A percentile compares a stretch with the other conserved stretches of the same genome.
These are phyloP conservation scores for Barnardius zonarius DNA, from an alignment of 2,113 vertebrate genomes.

Conservation along the genomic window DNA sequence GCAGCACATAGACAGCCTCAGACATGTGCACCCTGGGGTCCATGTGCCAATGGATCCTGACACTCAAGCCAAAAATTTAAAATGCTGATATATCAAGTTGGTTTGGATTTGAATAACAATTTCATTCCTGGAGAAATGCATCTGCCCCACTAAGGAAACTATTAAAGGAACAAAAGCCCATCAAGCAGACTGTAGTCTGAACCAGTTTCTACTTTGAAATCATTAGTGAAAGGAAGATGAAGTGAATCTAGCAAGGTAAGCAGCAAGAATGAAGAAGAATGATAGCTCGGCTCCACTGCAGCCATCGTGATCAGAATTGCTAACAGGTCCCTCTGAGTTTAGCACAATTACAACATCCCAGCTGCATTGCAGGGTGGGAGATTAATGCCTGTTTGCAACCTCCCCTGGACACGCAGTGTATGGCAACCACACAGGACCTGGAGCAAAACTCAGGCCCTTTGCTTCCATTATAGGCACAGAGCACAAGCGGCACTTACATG, in stretches of 20 bases:
- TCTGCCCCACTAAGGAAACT: not conserved
- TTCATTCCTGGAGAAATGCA: not conserved
- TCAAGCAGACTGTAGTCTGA: not conserved
- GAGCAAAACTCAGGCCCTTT: not conserved
- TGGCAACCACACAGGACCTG: not conserved
- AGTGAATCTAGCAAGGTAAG: not conserved
- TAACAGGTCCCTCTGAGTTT: not conserved
- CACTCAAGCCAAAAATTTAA: not conserved
- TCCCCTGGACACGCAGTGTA: not conserved
- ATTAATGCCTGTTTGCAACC: not conserved
- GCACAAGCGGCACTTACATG: not conserved
- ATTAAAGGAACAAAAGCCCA: not conserved
- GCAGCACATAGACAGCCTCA: not conserved
- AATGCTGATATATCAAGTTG: accelerated
- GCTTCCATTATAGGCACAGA: accelerated
- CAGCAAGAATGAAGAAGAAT: not conserved
- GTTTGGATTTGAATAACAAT: not conserved
- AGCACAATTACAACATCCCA: not conserved
- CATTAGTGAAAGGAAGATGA: not conserved
- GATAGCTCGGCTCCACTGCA: not conserved
- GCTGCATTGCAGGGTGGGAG: not conserved
- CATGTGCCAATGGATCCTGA: accelerated
- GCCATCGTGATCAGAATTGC: not conserved
- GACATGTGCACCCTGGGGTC: not conserved
- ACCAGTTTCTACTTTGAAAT: not conserved